Conservation (phyloP, 2,888 invertebrate species). For the Psococerastis gibbosa region DNA sequence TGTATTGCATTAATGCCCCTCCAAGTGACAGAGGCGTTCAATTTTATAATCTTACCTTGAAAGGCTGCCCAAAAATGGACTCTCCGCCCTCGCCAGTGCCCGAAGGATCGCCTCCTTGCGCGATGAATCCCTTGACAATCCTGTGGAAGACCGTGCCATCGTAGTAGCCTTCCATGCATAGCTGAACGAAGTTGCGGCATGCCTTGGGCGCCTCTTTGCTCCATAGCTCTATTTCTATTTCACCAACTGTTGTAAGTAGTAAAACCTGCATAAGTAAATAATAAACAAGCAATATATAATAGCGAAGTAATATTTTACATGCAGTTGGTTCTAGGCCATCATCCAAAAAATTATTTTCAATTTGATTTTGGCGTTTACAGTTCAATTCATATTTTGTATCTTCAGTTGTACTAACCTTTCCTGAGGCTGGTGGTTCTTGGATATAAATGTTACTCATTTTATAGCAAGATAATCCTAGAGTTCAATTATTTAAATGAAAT, state of each 20-base stretch:
- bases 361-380: too few relatives aligned
- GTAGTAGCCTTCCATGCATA: conserved; percentile 93
- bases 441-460: conserved; percentile 95
- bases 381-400: too few relatives aligned
- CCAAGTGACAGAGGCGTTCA: too few relatives aligned
- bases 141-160: conserved; percentile 84
- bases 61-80: conserved; percentile 84
- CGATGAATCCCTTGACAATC: conserved; percentile 85
- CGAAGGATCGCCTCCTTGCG: conserved; percentile 91
- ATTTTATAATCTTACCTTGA: conserved; percentile 42
- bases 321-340: too few relatives aligned
- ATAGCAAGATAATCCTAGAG: too few relatives aligned
- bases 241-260: conserved; percentile 80
- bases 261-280: conserved; percentile 45
- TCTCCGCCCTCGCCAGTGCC: conserved; percentile 93
- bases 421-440: conserved; percentile 87
- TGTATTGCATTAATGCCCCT: too few relatives aligned
- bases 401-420: conserved; percentile 64
- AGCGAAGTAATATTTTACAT: background rate
- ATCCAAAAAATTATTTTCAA: too few relatives aligned
- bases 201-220: conserved; percentile 91
- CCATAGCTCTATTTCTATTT: conserved; percentile 97
- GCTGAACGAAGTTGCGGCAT: conserved; percentile 81
- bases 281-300: background rate
- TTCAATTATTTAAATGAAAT: too few relatives aligned